These are phyloP conservation scores for Anthophora plumipes DNA, from an alignment of 2,888 invertebrate species.

Conservation along the genomic window DNA sequence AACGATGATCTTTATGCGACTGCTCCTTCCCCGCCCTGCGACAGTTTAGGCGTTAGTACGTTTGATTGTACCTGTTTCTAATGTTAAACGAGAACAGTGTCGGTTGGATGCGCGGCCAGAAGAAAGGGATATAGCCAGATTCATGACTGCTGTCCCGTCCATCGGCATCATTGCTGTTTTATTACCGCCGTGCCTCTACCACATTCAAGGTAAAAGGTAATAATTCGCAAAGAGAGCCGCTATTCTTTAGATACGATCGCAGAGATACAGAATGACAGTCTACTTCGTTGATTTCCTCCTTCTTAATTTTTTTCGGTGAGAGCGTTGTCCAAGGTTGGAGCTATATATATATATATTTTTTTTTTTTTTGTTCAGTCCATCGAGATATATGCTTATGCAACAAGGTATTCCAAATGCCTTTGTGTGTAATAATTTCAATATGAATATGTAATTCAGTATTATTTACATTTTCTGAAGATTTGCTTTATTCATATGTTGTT, in stretches of 20 bases:
- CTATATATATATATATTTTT: not conserved
- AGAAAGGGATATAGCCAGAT: constrained; percentile 81
- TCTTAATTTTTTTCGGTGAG: not conserved
- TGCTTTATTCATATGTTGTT: too few relatives aligned
- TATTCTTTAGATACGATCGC: constrained; percentile 71
- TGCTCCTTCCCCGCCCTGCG: constrained; percentile 62
- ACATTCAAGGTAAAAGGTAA: constrained; percentile 82
- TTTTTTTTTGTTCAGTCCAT: not conserved
- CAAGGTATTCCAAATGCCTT: not conserved
- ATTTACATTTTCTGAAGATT: too few relatives aligned
- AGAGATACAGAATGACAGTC: constrained; percentile 13
- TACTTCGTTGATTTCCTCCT: not conserved
- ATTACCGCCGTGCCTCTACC: constrained; percentile 81
- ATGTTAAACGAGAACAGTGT: constrained; percentile 82
- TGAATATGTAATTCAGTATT: too few relatives aligned
- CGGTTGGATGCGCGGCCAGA: constrained; percentile 80
- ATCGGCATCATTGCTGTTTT: constrained; percentile 82
- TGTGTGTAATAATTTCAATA: not conserved
- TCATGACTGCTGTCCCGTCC: constrained; percentile 83
- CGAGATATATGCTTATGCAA: not conserved
- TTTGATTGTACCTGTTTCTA: constrained; percentile 78
- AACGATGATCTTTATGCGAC: constrained; percentile 1
- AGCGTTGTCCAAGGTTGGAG: not conserved
- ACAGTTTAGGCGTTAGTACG: constrained; percentile 64
- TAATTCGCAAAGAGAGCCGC: constrained; percentile 71